Percentiles rank a stretch among this genome's conserved stretches.
Evolutionary conservation across 2,797 vertebrate genomes (phyloP).

Genomic region (Huso huso): DNA sequence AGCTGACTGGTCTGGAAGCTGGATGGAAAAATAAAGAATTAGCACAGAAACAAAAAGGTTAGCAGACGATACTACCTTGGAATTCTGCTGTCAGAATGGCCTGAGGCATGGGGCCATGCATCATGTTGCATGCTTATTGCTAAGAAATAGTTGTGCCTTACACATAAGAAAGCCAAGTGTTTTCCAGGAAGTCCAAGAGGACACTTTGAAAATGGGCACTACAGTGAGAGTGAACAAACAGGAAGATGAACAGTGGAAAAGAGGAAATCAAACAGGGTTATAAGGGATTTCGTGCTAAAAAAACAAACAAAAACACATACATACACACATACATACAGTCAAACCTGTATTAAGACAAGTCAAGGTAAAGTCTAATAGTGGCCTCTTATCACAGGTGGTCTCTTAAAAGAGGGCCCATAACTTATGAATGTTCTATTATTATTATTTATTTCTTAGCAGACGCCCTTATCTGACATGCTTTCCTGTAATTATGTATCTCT

Average conservation of each 20-base stretch:
- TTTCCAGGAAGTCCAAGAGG: slow-evolving; percentile 43
- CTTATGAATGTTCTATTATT: too few relatives aligned
- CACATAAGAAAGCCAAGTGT: slow-evolving; percentile 39
- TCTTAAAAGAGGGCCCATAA: too few relatives aligned
- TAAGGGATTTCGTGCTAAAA: too few relatives aligned
- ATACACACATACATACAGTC: too few relatives aligned
- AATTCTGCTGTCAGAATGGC: too few relatives aligned
- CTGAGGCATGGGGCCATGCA: slow-evolving; percentile 38
- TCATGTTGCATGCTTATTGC: slow-evolving; percentile 44
- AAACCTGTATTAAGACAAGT: neutral
- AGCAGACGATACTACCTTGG: slow-evolving; percentile 49
- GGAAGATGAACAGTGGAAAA: too few relatives aligned
- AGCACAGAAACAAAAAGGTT: slow-evolving; percentile 35
- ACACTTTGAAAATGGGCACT: slow-evolving; percentile 34
- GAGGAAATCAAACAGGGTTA: too few relatives aligned
- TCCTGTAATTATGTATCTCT: too few relatives aligned
- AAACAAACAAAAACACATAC: too few relatives aligned
- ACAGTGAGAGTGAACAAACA: neutral
- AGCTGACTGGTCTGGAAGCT: slow-evolving; percentile 88
- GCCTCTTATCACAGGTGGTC: too few relatives aligned
- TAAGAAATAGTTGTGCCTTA: slow-evolving; percentile 40
- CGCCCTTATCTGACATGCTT: too few relatives aligned
- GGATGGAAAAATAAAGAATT: slow-evolving; percentile 45
- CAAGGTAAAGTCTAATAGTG: neutral
- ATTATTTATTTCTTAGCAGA: too few relatives aligned